A percentile compares a stretch with the other conserved stretches of the same genome.
phyloP scores from a whole-genome alignment of 2,888 invertebrate species.

The Rhingia campestris region DNA sequence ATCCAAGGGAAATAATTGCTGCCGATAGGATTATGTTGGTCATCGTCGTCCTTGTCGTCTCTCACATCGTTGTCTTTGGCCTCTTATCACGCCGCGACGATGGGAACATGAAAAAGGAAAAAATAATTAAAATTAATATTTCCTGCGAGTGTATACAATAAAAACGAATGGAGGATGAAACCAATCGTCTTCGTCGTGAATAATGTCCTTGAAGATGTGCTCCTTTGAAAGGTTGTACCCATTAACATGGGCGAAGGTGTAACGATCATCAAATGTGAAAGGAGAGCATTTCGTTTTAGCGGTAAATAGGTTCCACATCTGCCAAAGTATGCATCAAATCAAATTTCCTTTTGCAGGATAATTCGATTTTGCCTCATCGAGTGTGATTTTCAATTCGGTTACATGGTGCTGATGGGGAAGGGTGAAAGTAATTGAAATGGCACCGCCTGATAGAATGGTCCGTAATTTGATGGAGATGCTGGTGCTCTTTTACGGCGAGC shows the following conservation, averaged over 20 bases:
- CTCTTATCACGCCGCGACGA: background rate
- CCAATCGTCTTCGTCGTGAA: too few species aligned
- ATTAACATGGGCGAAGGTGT: too few species aligned
- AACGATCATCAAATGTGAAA: too few species aligned
- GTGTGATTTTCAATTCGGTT: background rate
- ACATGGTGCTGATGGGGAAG: conserved; percentile 3
- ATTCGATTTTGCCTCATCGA: conserved; percentile 33
- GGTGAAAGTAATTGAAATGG: conserved; percentile 44
- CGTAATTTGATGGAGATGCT: conserved; percentile 23
- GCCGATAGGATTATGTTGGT: conserved; percentile 48
- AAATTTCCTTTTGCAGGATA: background rate
- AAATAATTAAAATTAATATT: too few species aligned
- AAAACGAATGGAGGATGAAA: too few species aligned
- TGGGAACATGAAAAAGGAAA: background rate
- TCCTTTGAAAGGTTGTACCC: too few species aligned
- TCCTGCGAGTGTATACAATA: too few species aligned
- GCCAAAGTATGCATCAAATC: conserved; percentile 7
- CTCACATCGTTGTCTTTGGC: too few species aligned
- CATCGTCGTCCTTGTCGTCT: conserved; percentile 20
- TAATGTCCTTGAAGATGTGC: too few species aligned
- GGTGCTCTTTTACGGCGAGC: too few species aligned
- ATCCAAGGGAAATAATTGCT: conserved; percentile 17
- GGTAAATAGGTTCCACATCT: conserved; percentile 5
- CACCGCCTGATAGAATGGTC: background rate
- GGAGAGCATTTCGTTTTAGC: too few species aligned